Evolutionary conservation across 1,140 invertebrate species (phyloP), one percentile per base, ranked within the genome.

Genomic region (Archivesica marissinica): DNA sequence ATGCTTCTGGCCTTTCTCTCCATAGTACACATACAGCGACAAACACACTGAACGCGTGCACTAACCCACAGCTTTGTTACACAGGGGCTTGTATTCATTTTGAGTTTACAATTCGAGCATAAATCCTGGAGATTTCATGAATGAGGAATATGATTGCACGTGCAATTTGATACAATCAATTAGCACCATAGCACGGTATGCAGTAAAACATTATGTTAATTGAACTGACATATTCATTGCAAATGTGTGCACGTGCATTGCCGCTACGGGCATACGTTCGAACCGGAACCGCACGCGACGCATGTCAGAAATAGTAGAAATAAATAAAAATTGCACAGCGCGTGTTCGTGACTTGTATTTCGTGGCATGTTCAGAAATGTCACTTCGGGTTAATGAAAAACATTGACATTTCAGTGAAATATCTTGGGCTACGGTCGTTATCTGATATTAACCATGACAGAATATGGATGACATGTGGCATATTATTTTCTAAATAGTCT

Each of bases 161-260:
- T 35, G 30, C 6, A 30, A 64, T 11, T 13, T 33, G 2, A 64
- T 3, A 64, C 20, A 59, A 59, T 35, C 33, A 64, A 64, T 33
- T 28, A 35, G 59, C 23, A 64, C 28, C 7, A 28, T 28, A 25
- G 30, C 33, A 35, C 59, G 7, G 1, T 35, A 25, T 59, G 6
- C 7, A 23, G 33, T 59, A 30, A 28, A 52, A 59, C 54, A 59
- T 59, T 23, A 28, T 59, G 25, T 59, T 11, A 25, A 7, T 28
- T 30, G 11, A 30, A 35, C 25, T 25, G 30, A 9, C 28, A 35
- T 64, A 35, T 64, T 64, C 33, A 28, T 7, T 1, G 30, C 59
- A 35, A n/a, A 17, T 64, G 0, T 35, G n/a, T 35, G 59, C 59
- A 64, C 59, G 59, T 64, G 59, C 30, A 35, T 64, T 64, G 59